Conservation (phyloP, 2,888 invertebrate species). For the Chymomyza amoena region DNA sequence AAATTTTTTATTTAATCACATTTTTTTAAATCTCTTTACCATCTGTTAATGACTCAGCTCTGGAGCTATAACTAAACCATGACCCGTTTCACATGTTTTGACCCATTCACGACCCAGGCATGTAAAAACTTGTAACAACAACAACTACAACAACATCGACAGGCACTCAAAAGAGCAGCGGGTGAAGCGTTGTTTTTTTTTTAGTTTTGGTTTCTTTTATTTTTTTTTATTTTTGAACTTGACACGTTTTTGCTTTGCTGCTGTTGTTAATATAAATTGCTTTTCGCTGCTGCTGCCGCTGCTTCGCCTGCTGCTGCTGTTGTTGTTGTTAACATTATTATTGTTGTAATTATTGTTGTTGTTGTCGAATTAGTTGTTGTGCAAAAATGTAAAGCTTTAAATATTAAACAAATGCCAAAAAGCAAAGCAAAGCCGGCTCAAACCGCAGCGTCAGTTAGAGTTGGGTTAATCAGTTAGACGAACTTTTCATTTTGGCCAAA, state of each 20-base stretch:
- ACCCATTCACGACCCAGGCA: slow-evolving; percentile 46
- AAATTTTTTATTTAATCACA: too few relatives aligned
- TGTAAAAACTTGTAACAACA: slow-evolving; percentile 29
- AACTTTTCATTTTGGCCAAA: not conserved
- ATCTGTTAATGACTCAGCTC: too few relatives aligned
- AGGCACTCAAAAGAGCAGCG: slow-evolving; percentile 42
- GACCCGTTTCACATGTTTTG: not conserved
- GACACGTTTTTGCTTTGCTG: slow-evolving; percentile 52
- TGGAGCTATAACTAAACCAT: too few relatives aligned
- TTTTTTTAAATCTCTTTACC: too few relatives aligned
- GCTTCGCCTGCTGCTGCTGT: slow-evolving; percentile 5
- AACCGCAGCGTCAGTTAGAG: not conserved
- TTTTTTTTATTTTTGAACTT: slow-evolving; percentile 60
- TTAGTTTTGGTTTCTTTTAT: slow-evolving; percentile 38
- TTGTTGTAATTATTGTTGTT: slow-evolving; percentile 4
- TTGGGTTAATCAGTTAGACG: not conserved
- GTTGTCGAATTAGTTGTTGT: slow-evolving; percentile 41
- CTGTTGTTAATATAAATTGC: slow-evolving; percentile 32
- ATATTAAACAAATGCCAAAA: slow-evolving; percentile 42
- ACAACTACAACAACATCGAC: slow-evolving; percentile 19
- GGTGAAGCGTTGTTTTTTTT: slow-evolving; percentile 51
- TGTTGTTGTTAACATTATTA: not conserved
- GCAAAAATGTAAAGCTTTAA: slow-evolving; percentile 58
- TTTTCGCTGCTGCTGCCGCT: not conserved
- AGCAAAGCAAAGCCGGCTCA: not conserved